These are phyloP conservation scores for Hyaena hyaena DNA, from an alignment of 2,113 vertebrate species.

Conservation along the genomic window DNA sequence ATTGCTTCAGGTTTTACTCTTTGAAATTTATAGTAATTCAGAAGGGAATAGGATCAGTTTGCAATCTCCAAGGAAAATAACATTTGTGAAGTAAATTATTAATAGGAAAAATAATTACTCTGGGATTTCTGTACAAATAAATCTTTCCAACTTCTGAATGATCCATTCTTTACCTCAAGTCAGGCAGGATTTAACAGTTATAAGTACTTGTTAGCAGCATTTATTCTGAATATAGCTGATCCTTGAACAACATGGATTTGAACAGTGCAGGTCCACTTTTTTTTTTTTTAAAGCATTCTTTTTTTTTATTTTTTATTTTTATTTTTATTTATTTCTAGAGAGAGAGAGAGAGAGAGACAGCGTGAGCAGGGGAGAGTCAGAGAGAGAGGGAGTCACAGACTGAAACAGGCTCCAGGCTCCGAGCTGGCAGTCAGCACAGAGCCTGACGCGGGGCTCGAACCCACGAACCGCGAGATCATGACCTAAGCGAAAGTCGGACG, in stretches of 20 bases:
- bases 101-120: conserved; percentile 47
- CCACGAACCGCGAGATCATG: no score
- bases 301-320: no score
- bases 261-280: not conserved
- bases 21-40: conserved; percentile 55
- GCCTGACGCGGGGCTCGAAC: no score
- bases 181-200: not conserved
- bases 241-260: not conserved
- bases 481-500: no score
- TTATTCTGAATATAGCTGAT: not conserved
- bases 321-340: no score
- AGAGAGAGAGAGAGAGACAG: no score
- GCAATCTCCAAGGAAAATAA: not conserved
- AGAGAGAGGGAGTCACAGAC: no score
- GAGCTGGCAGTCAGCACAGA: no score
- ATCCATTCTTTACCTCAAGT: not conserved
- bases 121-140: conserved; percentile 41
- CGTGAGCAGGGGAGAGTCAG: no score
- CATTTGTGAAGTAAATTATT: conserved; percentile 38
- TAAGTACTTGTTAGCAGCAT: not conserved
- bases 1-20: not conserved
- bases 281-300: no score
- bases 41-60: conserved; percentile 17
- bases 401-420: no score
- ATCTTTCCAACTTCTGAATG: conserved; percentile 24